Base-by-base conservation (phyloP, 2,797 vertebrate species). In the Simalia tracyae region DNA sequence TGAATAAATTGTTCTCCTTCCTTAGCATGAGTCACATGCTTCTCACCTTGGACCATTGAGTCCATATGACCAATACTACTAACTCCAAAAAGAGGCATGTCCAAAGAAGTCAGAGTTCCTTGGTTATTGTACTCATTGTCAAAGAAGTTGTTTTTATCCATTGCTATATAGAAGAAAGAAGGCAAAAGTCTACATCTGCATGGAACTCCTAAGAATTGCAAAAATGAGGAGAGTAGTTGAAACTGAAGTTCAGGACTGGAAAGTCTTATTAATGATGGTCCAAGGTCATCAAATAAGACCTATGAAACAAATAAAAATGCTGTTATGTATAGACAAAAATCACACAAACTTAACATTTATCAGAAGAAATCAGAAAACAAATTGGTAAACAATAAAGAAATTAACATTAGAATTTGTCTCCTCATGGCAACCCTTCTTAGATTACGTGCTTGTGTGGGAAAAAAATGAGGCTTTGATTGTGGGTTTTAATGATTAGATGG, bases 241-340 rank as follows among this genome's bases (percentile, higher is more conserved):
- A 96, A 96, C 7, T 97, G 98, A 66, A 99, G 98, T 42, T 97
- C 97, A 2, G 96, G 97, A 84, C 97, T 97, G 59, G 96, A 97
- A 63, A 99, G 97, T 61, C 93, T 97, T 94, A 99, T 98, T 89
- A 99, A 96, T 88, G 99, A 99, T 0, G 97, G 96, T 0, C 98
- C 98, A 0, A 99, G 98, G 93, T 99, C 99, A 95, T 99, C 99
- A 96, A 99, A 99, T 92, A 99, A 93, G 72, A 99, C 99, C 99
- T 99, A 94, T 46, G 72, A 94, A 57, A 56, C 19, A 89, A 15
- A 91, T 68, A 89, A 59, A 92, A 84, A 46, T 4, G 28, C 10
- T 3, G 0, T 0, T 60, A 92, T 15, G 54, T 7, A 88, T 50
- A 60, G 19, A 54, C 3, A 57, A 72, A 36, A 85, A 31, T 2